phyloP scores from a whole-genome alignment of 2,888 invertebrate species.

The Tribolium freemani region DNA sequence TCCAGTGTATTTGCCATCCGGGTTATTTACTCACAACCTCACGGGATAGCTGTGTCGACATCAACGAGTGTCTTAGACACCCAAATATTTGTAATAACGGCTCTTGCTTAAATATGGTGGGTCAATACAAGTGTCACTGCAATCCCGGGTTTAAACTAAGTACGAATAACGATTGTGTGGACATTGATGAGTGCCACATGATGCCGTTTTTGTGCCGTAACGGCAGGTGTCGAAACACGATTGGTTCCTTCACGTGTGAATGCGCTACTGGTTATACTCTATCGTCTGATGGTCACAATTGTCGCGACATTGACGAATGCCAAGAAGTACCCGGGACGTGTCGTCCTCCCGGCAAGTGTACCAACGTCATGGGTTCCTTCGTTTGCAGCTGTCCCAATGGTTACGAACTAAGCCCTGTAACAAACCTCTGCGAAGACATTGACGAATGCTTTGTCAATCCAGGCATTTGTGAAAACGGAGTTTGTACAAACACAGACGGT shows the following conservation, averaged over 20 bases:
- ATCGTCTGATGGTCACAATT: constrained; percentile 81
- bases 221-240: constrained; percentile 84
- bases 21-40: constrained; percentile 80
- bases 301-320: constrained; percentile 85
- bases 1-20: constrained; percentile 82
- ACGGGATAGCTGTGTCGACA: constrained; percentile 78
- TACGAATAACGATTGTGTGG: constrained; percentile 83
- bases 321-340: constrained; percentile 76
- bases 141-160: constrained; percentile 83
- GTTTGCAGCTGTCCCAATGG: constrained; percentile 86
- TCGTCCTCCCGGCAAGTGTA: constrained; percentile 76
- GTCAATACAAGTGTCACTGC: constrained; percentile 81
- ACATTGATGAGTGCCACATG: constrained; percentile 87
- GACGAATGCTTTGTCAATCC: constrained; percentile 83
- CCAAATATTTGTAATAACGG: constrained; percentile 84
- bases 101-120: constrained; percentile 80
- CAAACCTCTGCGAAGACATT: constrained; percentile 77
- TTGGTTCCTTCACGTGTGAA: constrained; percentile 86
- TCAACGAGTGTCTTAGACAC: constrained; percentile 81
- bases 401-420: constrained; percentile 77
- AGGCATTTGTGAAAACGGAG: constrained; percentile 84
- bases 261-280: constrained; percentile 85
- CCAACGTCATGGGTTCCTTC: constrained; percentile 79
- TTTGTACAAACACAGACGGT: constrained; percentile 86
- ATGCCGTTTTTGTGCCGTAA: constrained; percentile 90